Evolutionary conservation across 1,140 invertebrate genomes (phyloP).

Genomic region (Drosophila teissieri): DNA sequence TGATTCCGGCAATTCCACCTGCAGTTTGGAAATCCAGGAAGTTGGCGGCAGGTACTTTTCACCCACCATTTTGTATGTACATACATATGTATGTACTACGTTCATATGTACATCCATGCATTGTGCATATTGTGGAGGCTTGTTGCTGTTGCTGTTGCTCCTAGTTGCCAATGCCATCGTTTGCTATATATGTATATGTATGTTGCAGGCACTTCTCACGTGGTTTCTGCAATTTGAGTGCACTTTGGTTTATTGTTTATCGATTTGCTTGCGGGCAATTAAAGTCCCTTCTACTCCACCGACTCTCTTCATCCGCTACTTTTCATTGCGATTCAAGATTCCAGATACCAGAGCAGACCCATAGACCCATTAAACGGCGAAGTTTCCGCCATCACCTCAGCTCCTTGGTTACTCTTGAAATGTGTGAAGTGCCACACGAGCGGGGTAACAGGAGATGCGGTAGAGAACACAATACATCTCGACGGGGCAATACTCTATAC

Average conservation of each 20-base stretch:
- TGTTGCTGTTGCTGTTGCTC: conserved; percentile 1
- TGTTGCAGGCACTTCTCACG: conserved; percentile 48
- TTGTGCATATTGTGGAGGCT: too few relatives aligned
- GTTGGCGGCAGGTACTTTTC: background rate
- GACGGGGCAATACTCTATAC: background rate
- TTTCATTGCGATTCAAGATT: conserved; percentile 20
- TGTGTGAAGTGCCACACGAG: conserved; percentile 51
- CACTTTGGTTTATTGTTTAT: conserved; percentile 68
- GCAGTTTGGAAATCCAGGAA: conserved; percentile 9
- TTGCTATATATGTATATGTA: background rate
- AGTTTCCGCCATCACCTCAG: conserved; percentile 9
- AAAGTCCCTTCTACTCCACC: conserved; percentile 8
- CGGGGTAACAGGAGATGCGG: conserved; percentile 11
- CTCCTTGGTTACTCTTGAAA: conserved; percentile 18
- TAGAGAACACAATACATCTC: background rate
- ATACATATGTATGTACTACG: background rate
- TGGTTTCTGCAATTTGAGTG: conserved; percentile 53
- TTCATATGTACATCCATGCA: too few relatives aligned
- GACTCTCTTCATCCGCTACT: background rate
- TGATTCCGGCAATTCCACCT: conserved; percentile 2
- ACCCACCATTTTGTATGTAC: conserved; percentile 6
- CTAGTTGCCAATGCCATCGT: background rate
- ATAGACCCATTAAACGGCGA: conserved; percentile 33
- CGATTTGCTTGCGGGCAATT: conserved; percentile 61
- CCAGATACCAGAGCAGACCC: conserved; percentile 11